Conservation (phyloP, 2,113 vertebrate species). For the western clawed frog (Xenopus tropicalis) region UCB_Xtro_10.0 CM004449.2:130186001-130186500, state of each 20-base stretch:
- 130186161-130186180: neutral
- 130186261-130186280: slow-evolving; percentile 94
- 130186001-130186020: slow-evolving; percentile 93
- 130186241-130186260: slow-evolving; percentile 96
- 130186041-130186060: slow-evolving; percentile 91
- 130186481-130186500: no score
- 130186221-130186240: slow-evolving; percentile 87
- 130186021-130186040: slow-evolving; percentile 92
- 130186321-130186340: slow-evolving; percentile 96
- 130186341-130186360: slow-evolving; percentile 57
- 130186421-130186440: no score
- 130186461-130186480: no score
- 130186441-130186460: no score
- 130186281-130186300: slow-evolving; percentile 93
- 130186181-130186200: neutral
- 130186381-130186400: neutral
- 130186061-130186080: slow-evolving; percentile 94
- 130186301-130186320: slow-evolving; percentile 88
- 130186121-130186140: neutral
- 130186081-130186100: slow-evolving; percentile 93
- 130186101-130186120: slow-evolving; percentile 65
- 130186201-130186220: slow-evolving; percentile 89
- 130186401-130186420: no score
- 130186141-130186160: neutral
- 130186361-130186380: neutral